Conservation (phyloP, 2,888 invertebrate genomes). For the Galerucella pusilla region DNA sequence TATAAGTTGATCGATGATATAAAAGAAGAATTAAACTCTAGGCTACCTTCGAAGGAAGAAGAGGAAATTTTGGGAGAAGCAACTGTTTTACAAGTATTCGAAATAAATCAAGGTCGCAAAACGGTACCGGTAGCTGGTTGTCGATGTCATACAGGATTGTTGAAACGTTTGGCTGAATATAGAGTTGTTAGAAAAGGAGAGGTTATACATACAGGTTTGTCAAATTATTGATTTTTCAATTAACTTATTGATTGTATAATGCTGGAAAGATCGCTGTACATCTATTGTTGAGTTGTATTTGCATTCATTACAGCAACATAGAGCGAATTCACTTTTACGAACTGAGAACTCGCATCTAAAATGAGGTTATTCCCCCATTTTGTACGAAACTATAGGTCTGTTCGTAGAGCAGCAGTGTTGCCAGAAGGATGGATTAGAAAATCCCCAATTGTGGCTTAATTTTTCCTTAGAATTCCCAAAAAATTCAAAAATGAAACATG, state of each 20-base stretch:
- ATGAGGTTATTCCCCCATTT: too few relatives aligned
- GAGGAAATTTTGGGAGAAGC: slow-evolving; percentile 88
- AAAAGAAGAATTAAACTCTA: slow-evolving; percentile 78
- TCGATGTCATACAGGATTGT: slow-evolving; percentile 80
- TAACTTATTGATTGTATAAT: not conserved
- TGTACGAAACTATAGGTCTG: too few relatives aligned
- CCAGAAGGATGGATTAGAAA: too few relatives aligned
- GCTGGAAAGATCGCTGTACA: not conserved
- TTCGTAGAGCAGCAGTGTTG: too few relatives aligned
- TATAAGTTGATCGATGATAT: slow-evolving; percentile 93
- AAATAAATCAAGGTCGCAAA: slow-evolving; percentile 81
- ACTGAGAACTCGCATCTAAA: too few relatives aligned
- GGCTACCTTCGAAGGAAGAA: slow-evolving; percentile 77
- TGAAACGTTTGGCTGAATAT: slow-evolving; percentile 76
- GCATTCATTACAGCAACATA: too few relatives aligned
- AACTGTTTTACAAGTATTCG: slow-evolving; percentile 84
- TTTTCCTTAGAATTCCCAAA: too few relatives aligned
- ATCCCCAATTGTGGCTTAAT: too few relatives aligned
- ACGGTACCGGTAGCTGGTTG: slow-evolving; percentile 91
- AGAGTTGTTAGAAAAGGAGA: slow-evolving; percentile 76
- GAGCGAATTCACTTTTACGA: too few relatives aligned
- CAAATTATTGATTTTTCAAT: not conserved
- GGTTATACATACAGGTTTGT: slow-evolving; percentile 75
- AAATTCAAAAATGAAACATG: too few relatives aligned
- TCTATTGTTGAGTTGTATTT: not conserved